Evolutionary conservation across 2,797 vertebrate species (phyloP).

Genomic region (Morelia viridis): DNA sequence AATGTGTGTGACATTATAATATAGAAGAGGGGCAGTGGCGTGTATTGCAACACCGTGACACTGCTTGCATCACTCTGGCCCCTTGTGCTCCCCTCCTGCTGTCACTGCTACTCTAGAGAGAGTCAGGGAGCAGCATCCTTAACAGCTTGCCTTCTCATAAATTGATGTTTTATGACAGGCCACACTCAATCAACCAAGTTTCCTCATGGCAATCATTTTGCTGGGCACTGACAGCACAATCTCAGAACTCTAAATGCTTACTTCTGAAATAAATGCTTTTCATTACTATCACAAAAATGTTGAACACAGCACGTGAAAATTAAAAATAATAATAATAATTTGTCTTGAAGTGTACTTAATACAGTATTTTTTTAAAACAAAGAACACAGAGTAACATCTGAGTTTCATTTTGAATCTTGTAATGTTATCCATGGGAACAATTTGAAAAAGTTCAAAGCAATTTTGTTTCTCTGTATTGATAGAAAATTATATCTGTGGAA

Average conservation of each 20-base stretch:
- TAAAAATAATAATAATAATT: neutral
- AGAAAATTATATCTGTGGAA: conserved; percentile 31
- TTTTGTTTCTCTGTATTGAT: conserved; percentile 33
- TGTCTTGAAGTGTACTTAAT: neutral
- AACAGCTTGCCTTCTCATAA: neutral
- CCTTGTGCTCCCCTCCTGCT: neutral
- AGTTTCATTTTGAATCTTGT: neutral
- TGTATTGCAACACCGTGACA: neutral
- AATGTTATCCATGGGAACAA: neutral
- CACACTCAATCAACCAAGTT: neutral
- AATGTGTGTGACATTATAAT: neutral
- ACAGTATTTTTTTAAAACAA: neutral
- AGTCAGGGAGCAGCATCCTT: neutral
- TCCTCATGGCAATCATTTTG: neutral
- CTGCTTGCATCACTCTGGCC: neutral
- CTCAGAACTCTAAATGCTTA: neutral
- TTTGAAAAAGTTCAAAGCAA: neutral
- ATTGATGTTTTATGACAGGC: neutral
- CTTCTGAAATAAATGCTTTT: neutral
- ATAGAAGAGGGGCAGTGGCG: neutral
- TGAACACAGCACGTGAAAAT: neutral
- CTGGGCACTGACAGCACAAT: neutral
- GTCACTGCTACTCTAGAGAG: neutral
- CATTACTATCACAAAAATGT: conserved; percentile 12
- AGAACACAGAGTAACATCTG: neutral